Evolutionary conservation across 1,140 invertebrate genomes (phyloP).

Genomic region (Drosophila parabipectinata): DNA sequence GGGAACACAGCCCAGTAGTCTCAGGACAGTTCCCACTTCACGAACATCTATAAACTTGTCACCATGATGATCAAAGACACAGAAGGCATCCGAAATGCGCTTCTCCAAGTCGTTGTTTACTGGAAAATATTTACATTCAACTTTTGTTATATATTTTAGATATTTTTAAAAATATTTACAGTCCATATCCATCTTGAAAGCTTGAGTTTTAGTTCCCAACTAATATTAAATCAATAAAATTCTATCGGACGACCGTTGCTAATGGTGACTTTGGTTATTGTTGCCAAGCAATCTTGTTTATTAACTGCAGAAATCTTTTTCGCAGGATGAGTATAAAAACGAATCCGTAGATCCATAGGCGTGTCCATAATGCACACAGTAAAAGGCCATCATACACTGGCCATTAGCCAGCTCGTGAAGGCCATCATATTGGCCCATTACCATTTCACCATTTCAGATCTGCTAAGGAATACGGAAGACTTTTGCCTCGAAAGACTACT

Average conservation of each 20-base stretch:
- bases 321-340: neutral
- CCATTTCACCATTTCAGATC: slow-evolving; percentile 36
- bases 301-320: neutral
- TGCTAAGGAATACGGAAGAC: slow-evolving; percentile 53
- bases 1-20: slow-evolving; percentile 91
- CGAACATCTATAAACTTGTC: slow-evolving; percentile 94
- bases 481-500: slow-evolving; percentile 17
- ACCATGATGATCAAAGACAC: slow-evolving; percentile 94
- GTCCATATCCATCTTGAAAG: slow-evolving; percentile 45
- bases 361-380: slow-evolving; percentile 13
- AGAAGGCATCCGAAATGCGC: slow-evolving; percentile 93
- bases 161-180: slow-evolving; percentile 27
- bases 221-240: slow-evolving; percentile 42
- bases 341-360: slow-evolving; percentile 21
- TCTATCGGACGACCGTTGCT: slow-evolving; percentile 13
- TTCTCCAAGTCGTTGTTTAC: slow-evolving; percentile 88
- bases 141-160: too few species aligned
- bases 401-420: slow-evolving; percentile 40
- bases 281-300: neutral
- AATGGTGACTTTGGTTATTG: neutral
- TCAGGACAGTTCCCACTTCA: slow-evolving; percentile 94
- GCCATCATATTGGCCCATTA: slow-evolving; percentile 51
- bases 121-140: slow-evolving; percentile 1
- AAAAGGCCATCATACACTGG: slow-evolving; percentile 30
- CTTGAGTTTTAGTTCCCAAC: neutral